Evolutionary conservation across 2,113 vertebrate species (phyloP).

Genomic region (Sylvietta virens): DNA sequence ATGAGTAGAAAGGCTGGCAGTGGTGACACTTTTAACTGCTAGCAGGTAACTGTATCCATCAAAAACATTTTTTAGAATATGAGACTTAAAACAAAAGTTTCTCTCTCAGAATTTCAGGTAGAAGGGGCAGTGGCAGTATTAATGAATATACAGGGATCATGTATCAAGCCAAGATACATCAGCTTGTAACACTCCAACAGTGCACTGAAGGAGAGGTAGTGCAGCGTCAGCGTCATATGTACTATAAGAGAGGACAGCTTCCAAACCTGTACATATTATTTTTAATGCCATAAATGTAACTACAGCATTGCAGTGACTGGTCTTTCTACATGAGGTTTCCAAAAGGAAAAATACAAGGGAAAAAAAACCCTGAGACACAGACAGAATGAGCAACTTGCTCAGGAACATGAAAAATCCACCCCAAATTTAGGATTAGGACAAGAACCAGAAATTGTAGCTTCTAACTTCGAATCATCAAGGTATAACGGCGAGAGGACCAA

Average conservation of each 20-base stretch:
- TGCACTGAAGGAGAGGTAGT: not conserved
- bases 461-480: not conserved
- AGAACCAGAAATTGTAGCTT: not conserved
- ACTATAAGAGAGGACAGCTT: not conserved
- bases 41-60: not conserved
- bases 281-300: not conserved
- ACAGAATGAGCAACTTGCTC: not conserved
- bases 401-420: not conserved
- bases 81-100: not conserved
- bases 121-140: not conserved
- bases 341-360: not conserved
- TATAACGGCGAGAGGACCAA: not conserved
- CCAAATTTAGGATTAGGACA: not conserved
- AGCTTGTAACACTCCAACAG: not conserved
- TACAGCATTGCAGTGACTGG: not conserved
- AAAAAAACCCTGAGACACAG: not conserved
- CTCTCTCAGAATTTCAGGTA: not conserved
- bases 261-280: not conserved
- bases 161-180: not conserved
- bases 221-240: not conserved
- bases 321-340: not conserved
- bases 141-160: not conserved
- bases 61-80: not conserved
- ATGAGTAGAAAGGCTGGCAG: not conserved
- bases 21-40: not conserved